phyloP scores from a whole-genome alignment of 2,797 vertebrate genomes.

The Triplophysa bombifrons region DNA sequence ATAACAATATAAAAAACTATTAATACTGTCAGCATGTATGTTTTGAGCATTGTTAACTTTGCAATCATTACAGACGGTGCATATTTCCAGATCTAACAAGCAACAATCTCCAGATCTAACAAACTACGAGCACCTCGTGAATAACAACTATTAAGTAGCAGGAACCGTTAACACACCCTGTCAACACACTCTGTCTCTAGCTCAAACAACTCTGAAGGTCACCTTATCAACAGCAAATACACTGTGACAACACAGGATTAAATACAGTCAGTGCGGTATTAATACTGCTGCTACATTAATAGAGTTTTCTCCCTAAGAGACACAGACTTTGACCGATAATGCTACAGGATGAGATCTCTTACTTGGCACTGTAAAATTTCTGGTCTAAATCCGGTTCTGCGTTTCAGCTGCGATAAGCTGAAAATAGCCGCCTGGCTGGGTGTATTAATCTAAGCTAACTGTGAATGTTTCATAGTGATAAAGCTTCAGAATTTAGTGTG shows the following conservation, averaged over 20 bases:
- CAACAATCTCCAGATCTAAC: not conserved
- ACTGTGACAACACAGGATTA: not conserved
- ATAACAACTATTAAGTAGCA: not conserved
- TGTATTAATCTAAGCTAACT: conserved; percentile 34
- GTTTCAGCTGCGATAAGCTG: conserved; percentile 23
- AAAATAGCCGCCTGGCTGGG: conserved; percentile 19
- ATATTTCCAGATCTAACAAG: no score
- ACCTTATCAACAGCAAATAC: not conserved
- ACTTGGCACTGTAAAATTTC: conserved; percentile 1
- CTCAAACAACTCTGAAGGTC: not conserved
- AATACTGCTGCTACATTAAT: not conserved
- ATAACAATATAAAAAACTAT: no score
- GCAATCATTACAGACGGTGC: no score
- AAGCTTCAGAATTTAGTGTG: conserved; percentile 3
- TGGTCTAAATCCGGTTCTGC: conserved; percentile 11
- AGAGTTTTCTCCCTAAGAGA: not conserved
- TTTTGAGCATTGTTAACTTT: no score
- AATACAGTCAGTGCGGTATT: not conserved
- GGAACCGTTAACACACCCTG: not conserved
- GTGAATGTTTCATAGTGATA: conserved; percentile 38
- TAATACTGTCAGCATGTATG: no score
- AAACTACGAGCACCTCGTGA: not conserved
- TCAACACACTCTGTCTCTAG: not conserved
- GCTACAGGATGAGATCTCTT: not conserved
- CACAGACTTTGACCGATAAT: not conserved